A percentile compares a stretch with the other conserved stretches of the same genome.
phyloP scores from a whole-genome alignment of 2,888 invertebrate genomes.

The Orthosia cruda region DNA sequence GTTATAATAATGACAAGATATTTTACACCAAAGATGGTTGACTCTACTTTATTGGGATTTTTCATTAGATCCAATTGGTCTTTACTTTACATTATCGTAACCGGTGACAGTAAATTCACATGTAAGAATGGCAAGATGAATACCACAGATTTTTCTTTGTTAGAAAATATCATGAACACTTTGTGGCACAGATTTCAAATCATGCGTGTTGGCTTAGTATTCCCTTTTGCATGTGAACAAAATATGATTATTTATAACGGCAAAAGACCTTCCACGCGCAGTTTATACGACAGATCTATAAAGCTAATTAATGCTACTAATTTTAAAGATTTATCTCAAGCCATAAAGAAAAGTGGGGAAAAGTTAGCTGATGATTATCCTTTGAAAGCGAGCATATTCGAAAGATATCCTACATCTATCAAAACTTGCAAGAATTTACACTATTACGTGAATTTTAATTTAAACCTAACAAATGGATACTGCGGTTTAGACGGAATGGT shows the following conservation, averaged over 20 bases:
- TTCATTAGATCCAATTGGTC: constrained; percentile 68
- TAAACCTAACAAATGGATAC: constrained; percentile 65
- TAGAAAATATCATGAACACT: constrained; percentile 73
- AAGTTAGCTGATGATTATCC: constrained; percentile 74
- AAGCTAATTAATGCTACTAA: constrained; percentile 62
- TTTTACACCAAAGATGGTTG: constrained; percentile 60
- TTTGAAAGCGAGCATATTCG: constrained; percentile 74
- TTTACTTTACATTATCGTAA: constrained; percentile 71
- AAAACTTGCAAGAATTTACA: constrained; percentile 69
- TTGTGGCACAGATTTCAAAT: constrained; percentile 75
- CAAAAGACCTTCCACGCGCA: constrained; percentile 59
- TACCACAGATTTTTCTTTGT: constrained; percentile 45
- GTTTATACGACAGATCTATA: constrained; percentile 76
- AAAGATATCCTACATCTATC: constrained; percentile 79
- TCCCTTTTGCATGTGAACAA: constrained; percentile 76
- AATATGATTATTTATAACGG: constrained; percentile 70
- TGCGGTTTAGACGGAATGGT: constrained; percentile 81
- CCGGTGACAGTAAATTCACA: constrained; percentile 60
- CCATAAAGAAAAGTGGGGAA: constrained; percentile 51
- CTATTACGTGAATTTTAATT: constrained; percentile 67
- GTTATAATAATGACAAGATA: constrained; percentile 65
- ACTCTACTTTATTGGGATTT: constrained; percentile 44
- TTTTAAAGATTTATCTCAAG: constrained; percentile 39
- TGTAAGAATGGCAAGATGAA: constrained; percentile 72
- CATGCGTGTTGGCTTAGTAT: constrained; percentile 67